Conservation (phyloP, 2,113 vertebrate species). For the Phylloscopus trochiloides region DNA sequence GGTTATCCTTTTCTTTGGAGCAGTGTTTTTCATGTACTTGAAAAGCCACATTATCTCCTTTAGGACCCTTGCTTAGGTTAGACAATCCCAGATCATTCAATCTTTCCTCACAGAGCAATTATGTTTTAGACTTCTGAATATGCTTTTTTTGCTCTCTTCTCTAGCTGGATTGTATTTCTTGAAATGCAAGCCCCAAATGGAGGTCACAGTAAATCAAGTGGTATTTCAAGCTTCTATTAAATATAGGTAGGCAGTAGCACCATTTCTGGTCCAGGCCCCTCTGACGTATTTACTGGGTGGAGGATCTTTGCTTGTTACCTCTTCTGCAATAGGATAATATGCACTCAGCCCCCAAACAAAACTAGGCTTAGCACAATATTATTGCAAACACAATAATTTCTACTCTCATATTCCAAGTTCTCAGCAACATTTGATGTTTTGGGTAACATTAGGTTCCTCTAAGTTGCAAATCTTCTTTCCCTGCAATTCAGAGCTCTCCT, state of each 20-base stretch:
- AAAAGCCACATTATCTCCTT: not conserved
- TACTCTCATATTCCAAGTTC: not conserved
- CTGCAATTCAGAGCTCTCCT: not conserved
- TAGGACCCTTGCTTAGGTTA: not conserved
- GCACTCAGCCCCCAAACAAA: not conserved
- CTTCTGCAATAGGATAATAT: not conserved
- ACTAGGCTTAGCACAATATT: not conserved
- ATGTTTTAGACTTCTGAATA: not conserved
- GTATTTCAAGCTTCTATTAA: constrained; percentile 25
- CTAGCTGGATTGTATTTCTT: constrained; percentile 9
- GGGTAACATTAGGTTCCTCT: not conserved
- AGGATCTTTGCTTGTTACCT: constrained; percentile 10
- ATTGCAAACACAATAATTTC: not conserved
- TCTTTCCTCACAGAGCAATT: not conserved
- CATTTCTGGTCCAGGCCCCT: not conserved
- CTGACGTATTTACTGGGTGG: not conserved
- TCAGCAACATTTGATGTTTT: not conserved
- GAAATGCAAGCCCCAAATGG: not conserved
- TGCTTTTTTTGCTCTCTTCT: not conserved
- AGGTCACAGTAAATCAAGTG: constrained; percentile 31
- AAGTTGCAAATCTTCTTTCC: not conserved
- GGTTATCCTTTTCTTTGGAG: not conserved
- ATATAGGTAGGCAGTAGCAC: not conserved
- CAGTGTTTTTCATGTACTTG: not conserved
- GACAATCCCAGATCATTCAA: not conserved